A percentile compares a stretch with the other conserved stretches of the same genome.
Evolutionary conservation across 2,113 vertebrate genomes (phyloP).

Genomic region (Melanostigma gelatinosum): DNA sequence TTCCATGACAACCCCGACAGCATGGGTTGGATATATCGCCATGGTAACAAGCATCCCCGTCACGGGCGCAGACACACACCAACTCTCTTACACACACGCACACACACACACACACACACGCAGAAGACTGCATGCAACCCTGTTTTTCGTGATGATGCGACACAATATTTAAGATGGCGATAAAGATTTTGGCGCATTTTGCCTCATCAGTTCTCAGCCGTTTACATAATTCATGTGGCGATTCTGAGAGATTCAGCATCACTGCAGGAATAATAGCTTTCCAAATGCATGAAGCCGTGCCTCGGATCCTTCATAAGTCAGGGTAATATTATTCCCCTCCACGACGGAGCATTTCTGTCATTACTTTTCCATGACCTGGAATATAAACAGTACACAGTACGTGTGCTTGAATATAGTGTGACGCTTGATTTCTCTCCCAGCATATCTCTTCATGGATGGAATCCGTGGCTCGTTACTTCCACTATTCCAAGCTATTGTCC

Average conservation of each 20-base stretch:
- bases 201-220: constrained; percentile 34
- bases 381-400: background rate
- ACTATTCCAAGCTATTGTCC: constrained; percentile 51
- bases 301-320: constrained; percentile 21
- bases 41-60: constrained; percentile 76
- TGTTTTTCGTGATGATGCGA: constrained; percentile 46
- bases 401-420: background rate
- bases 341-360: constrained; percentile 6
- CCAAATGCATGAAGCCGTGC: constrained; percentile 3
- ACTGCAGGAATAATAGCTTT: constrained; percentile 3
- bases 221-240: constrained; percentile 30
- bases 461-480: constrained; percentile 57
- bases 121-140: background rate
- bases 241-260: constrained; percentile 9
- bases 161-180: constrained; percentile 34
- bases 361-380: constrained; percentile 12
- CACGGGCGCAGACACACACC: constrained; percentile 9
- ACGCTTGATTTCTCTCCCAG: constrained; percentile 20
- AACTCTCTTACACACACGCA: background rate
- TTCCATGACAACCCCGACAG: constrained; percentile 68
- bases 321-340: constrained; percentile 8
- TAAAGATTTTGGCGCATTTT: constrained; percentile 38
- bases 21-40: constrained; percentile 74
- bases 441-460: constrained; percentile 22
- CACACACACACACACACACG: constrained; percentile 6